Percentiles rank a stretch among this genome's conserved stretches.
Evolutionary conservation across 2,797 vertebrate genomes (phyloP).

Genomic region (Lutjanus argentimaculatus): DNA sequence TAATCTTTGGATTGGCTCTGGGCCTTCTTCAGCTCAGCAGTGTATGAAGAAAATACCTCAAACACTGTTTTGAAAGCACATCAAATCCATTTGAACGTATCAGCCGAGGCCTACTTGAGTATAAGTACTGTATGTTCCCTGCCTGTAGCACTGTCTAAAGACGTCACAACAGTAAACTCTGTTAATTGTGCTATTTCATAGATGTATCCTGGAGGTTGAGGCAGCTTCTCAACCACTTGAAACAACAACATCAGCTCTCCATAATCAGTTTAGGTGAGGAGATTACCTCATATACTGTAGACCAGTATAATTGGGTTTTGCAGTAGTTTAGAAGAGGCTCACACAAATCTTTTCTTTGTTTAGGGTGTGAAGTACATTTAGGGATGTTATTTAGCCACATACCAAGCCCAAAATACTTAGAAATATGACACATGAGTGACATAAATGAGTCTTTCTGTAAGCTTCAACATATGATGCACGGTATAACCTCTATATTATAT

Average conservation of each 20-base stretch:
- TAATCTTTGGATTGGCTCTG: constrained; percentile 70
- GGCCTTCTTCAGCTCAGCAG: constrained; percentile 58
- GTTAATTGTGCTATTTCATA: constrained; percentile 38
- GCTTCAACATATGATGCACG: background rate
- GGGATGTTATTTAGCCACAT: background rate
- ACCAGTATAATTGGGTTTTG: constrained; percentile 16
- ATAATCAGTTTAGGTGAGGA: constrained; percentile 23
- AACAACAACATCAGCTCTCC: constrained; percentile 15
- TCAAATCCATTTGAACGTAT: constrained; percentile 65
- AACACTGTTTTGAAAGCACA: constrained; percentile 54
- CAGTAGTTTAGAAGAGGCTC: background rate
- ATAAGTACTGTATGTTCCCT: constrained; percentile 42
- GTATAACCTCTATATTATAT: background rate
- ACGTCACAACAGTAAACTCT: constrained; percentile 44
- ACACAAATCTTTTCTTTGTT: background rate
- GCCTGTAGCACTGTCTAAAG: constrained; percentile 34
- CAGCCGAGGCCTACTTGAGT: background rate
- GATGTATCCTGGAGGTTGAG: background rate
- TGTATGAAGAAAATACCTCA: constrained; percentile 44
- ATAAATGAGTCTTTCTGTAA: background rate
- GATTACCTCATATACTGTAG: background rate
- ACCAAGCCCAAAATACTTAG: background rate
- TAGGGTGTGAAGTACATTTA: background rate
- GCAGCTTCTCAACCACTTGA: constrained; percentile 2
- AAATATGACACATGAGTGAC: background rate